A percentile compares a stretch with the other conserved stretches of the same genome.
Evolutionary conservation across 2,113 vertebrate species (phyloP).

Genomic region (Phoxinus phoxinus): DNA sequence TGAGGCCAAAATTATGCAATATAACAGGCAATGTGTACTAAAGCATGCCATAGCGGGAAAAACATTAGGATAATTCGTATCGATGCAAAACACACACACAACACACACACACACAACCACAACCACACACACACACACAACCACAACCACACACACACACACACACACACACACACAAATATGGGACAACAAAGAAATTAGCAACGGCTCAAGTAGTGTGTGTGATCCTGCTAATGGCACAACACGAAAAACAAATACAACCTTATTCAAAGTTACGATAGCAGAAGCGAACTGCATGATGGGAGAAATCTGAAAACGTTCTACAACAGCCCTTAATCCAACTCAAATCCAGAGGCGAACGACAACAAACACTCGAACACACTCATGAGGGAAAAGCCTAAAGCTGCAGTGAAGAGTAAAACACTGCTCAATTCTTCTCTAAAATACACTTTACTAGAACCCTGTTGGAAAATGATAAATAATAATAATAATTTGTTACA

Average conservation of each 20-base stretch:
- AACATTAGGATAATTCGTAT: neutral
- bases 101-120: neutral
- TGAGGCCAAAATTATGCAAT: constrained; percentile 13
- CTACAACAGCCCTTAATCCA: constrained; percentile 68
- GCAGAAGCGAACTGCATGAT: neutral
- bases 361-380: constrained; percentile 57
- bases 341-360: constrained; percentile 57
- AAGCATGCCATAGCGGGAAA: neutral
- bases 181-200: neutral
- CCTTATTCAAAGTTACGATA: neutral
- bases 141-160: neutral
- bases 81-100: neutral
- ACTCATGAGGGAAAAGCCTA: neutral
- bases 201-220: neutral
- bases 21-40: neutral
- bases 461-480: neutral
- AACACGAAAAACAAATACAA: constrained; percentile 19
- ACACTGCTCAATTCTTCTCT: too few species aligned
- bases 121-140: neutral
- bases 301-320: constrained; percentile 12
- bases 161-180: neutral
- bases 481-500: too few species aligned
- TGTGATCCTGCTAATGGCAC: neutral
- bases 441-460: neutral
- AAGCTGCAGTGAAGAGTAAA: neutral